Evolutionary conservation across 1,140 invertebrate species (phyloP).

Genomic region (Lucilia sericata): DNA sequence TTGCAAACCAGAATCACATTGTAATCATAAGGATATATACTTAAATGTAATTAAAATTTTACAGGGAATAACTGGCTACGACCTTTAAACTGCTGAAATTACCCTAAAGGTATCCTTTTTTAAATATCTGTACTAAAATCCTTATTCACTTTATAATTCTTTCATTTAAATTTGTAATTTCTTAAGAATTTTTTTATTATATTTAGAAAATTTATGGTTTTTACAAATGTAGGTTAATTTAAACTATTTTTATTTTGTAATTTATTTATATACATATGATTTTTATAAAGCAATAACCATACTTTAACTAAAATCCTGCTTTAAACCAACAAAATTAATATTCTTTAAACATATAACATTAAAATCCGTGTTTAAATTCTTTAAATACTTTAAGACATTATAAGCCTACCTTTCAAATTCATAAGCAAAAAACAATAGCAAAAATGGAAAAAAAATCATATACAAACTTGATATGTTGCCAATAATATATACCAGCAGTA

Average conservation of each 20-base stretch:
- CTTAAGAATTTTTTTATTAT: no score
- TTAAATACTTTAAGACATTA: constrained; percentile 31
- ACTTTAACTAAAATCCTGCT: constrained; percentile 4
- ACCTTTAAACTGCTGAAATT: no score
- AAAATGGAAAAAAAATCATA: background rate
- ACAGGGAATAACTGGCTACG: no score
- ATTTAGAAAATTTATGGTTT: background rate
- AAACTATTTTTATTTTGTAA: background rate
- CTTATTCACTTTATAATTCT: no score
- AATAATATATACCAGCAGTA: background rate
- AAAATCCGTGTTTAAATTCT: constrained; percentile 44
- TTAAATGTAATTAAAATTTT: no score
- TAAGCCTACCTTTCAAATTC: constrained; percentile 17
- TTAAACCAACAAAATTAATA: constrained; percentile 11
- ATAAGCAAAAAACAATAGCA: constrained; percentile 6
- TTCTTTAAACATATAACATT: constrained; percentile 32
- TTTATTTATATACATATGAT: background rate
- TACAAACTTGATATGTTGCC: constrained; percentile 31
- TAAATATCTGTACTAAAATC: no score
- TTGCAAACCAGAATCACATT: no score
- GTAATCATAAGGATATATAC: no score
- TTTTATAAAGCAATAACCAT: background rate
- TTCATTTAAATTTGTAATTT: no score
- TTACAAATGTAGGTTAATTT: background rate
- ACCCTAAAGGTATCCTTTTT: no score